Evolutionary conservation across 2,797 vertebrate species (phyloP).

Genomic region (Urosaurus nigricauda): DNA sequence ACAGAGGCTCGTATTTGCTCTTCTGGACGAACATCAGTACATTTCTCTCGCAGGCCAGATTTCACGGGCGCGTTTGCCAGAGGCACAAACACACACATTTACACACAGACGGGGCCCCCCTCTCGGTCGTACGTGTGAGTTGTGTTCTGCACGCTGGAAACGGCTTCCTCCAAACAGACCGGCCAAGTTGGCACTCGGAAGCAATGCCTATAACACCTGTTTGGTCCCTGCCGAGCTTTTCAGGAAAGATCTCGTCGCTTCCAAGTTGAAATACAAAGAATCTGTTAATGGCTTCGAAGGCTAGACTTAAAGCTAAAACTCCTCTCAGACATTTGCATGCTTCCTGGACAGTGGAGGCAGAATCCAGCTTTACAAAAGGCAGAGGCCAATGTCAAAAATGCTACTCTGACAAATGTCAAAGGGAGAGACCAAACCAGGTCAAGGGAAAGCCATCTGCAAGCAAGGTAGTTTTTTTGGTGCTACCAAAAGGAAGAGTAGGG

Average conservation of each 20-base stretch:
- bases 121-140: not conserved
- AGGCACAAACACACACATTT: not conserved
- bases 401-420: not conserved
- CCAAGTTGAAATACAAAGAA: not conserved
- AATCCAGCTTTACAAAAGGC: not conserved
- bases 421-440: not conserved
- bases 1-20: slow-evolving; percentile 17
- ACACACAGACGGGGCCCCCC: not conserved
- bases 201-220: slow-evolving; percentile 16
- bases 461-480: not conserved
- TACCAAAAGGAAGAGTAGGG: no score
- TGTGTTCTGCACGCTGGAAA: slow-evolving; percentile 21
- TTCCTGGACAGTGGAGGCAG: not conserved
- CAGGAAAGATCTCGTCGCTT: not conserved
- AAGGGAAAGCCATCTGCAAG: not conserved
- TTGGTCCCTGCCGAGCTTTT: not conserved
- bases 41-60: slow-evolving; percentile 13
- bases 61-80: not conserved
- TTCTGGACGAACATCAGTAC: not conserved
- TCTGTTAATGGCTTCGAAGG: not conserved
- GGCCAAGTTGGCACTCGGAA: not conserved
- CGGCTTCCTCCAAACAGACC: slow-evolving; percentile 6
- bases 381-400: not conserved
- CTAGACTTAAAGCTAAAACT: not conserved
- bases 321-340: not conserved